A percentile compares a stretch with the other conserved stretches of the same genome.
phyloP scores from a whole-genome alignment of 1,140 invertebrate species.

The Melitaea cinxia region DNA sequence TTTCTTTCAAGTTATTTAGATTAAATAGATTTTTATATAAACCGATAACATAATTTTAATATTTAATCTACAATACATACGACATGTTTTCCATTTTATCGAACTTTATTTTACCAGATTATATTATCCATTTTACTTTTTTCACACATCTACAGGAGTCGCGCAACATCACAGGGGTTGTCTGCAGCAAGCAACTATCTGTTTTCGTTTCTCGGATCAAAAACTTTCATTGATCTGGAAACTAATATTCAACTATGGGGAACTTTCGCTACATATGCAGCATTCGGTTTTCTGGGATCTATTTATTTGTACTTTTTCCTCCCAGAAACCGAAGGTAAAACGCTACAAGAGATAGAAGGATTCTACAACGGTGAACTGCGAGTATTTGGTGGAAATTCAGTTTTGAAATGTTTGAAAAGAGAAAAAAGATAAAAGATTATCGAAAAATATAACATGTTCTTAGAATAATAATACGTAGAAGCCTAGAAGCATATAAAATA shows the following conservation, averaged over 20 bases:
- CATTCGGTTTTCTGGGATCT: constrained; percentile 82
- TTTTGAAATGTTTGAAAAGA: constrained; percentile 62
- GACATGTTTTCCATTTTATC: too few relatives aligned
- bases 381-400: constrained; percentile 70
- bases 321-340: constrained; percentile 91
- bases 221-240: constrained; percentile 83
- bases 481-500: too few relatives aligned
- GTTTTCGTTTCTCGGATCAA: constrained; percentile 84
- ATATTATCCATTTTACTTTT: too few relatives aligned
- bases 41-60: too few relatives aligned
- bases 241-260: constrained; percentile 79
- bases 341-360: constrained; percentile 87
- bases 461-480: too few relatives aligned
- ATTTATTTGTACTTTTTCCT: constrained; percentile 85
- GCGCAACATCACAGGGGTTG: constrained; percentile 82
- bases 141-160: constrained; percentile 73
- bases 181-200: constrained; percentile 83
- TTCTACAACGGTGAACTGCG: constrained; percentile 80
- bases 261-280: constrained; percentile 84
- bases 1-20: too few relatives aligned
- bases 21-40: too few relatives aligned
- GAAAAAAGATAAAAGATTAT: constrained; percentile 47
- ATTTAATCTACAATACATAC: too few relatives aligned
- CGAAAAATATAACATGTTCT: too few relatives aligned
- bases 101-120: too few relatives aligned